Conservation (phyloP, 2,888 invertebrate genomes). For the Osmoderma eremita region DNA sequence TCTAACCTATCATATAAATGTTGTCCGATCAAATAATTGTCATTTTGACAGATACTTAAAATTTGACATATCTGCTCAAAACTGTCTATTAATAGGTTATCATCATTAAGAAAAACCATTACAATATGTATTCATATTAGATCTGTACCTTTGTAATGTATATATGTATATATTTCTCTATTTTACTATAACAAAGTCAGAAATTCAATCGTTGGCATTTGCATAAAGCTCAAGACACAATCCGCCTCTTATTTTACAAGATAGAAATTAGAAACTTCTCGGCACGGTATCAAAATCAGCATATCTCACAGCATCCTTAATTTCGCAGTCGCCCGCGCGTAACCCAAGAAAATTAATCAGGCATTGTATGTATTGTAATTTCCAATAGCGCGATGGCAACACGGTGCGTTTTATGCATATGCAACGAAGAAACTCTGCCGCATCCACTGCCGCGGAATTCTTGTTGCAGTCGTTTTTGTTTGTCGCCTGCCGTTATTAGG, state of each 20-base stretch:
- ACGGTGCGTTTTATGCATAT: conserved; percentile 55
- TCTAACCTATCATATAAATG: no score
- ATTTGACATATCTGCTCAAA: no score
- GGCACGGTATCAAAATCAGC: conserved; percentile 4
- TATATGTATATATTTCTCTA: no score
- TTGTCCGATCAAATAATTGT: no score
- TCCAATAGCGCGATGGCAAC: conserved; percentile 47
- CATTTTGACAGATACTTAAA: no score
- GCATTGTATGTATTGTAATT: conserved; percentile 52
- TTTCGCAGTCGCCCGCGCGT: conserved; percentile 39
- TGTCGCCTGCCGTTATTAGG: background rate
- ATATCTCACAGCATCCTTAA: conserved; percentile 44
- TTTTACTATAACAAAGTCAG: no score
- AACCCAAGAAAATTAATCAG: conserved; percentile 50
- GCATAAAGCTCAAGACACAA: background rate
- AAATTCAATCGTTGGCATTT: no score
- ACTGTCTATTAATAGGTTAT: no score
- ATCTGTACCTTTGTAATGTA: no score
- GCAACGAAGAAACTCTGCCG: conserved; percentile 46
- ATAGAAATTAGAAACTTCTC: conserved; percentile 4
- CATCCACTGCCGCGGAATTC: background rate
- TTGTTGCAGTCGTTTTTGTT: background rate
- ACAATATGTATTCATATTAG: no score
- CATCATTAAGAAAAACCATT: no score
- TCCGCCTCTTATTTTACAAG: conserved; percentile 10